Evolutionary conservation across 2,113 vertebrate genomes (phyloP).

Genomic region (Charadrius vociferus): DNA sequence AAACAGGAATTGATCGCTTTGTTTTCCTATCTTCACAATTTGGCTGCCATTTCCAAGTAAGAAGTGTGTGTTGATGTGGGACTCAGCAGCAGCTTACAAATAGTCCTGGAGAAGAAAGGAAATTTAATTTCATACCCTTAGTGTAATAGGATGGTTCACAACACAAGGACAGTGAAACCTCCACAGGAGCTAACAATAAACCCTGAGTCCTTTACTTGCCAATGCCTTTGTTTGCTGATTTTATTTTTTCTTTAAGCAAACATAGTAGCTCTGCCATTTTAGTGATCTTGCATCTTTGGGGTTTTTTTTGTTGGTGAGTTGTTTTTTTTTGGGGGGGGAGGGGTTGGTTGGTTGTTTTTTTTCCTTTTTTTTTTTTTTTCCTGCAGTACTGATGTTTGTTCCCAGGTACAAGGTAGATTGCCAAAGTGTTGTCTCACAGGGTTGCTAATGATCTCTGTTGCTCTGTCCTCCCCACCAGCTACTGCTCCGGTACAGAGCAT

Average conservation of each 20-base stretch:
- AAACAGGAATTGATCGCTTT: constrained; percentile 34
- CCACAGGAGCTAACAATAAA: neutral
- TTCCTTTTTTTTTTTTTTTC: neutral
- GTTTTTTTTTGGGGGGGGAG: neutral
- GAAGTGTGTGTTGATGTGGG: neutral
- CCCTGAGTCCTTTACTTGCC: neutral
- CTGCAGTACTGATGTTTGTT: neutral
- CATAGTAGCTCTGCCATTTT: neutral
- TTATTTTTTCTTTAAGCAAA: neutral
- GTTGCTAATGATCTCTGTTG: neutral
- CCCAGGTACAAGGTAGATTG: neutral
- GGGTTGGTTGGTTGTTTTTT: no score
- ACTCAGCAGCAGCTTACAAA: neutral
- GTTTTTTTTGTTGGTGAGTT: no score
- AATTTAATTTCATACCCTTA: neutral
- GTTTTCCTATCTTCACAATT: neutral
- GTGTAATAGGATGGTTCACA: neutral
- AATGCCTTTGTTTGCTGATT: neutral
- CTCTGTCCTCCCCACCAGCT: neutral
- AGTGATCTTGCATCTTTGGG: neutral
- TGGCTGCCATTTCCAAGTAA: neutral
- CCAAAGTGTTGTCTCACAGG: neutral
- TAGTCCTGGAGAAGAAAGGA: neutral
- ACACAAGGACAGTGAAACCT: neutral
- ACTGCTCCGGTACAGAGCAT: rapidly evolving